Evolutionary conservation across 2,888 invertebrate genomes (phyloP).

Genomic region (Sycophila texana): DNA sequence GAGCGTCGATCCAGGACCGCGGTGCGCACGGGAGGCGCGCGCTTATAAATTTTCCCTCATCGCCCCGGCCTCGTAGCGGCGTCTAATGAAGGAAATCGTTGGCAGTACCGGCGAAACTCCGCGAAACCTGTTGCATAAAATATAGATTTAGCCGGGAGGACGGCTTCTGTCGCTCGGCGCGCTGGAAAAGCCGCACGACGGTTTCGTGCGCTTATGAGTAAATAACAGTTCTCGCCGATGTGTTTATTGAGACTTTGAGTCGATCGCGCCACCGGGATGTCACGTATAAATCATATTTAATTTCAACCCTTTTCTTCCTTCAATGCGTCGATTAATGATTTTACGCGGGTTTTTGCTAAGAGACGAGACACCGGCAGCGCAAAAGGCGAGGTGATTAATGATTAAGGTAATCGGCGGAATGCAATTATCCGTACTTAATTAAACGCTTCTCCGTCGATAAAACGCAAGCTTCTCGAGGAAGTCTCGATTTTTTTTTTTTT

Average conservation of each 20-base stretch:
- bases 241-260: constrained; percentile 2
- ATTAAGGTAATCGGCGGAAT: constrained; percentile 28
- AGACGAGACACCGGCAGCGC: neutral
- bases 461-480: neutral
- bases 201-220: constrained; percentile 17
- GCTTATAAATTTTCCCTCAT: constrained; percentile 55
- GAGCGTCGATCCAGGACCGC: neutral
- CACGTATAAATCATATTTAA: constrained; percentile 46
- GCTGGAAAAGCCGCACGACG: neutral
- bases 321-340: constrained; percentile 32
- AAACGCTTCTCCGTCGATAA: constrained; percentile 6
- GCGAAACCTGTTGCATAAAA: constrained; percentile 47
- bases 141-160: constrained; percentile 11
- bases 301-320: constrained; percentile 14
- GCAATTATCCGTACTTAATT: constrained; percentile 39
- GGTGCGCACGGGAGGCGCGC: constrained; percentile 10
- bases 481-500: neutral
- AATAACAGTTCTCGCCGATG: constrained; percentile 15
- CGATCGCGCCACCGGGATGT: neutral
- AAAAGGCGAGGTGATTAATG: constrained; percentile 39
- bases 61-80: neutral
- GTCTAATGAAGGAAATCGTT: constrained; percentile 56
- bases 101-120: constrained; percentile 32
- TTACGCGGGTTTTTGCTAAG: neutral
- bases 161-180: neutral